Conservation (phyloP, 2,113 vertebrate genomes). For the Myiozetetes cayanensis region DNA sequence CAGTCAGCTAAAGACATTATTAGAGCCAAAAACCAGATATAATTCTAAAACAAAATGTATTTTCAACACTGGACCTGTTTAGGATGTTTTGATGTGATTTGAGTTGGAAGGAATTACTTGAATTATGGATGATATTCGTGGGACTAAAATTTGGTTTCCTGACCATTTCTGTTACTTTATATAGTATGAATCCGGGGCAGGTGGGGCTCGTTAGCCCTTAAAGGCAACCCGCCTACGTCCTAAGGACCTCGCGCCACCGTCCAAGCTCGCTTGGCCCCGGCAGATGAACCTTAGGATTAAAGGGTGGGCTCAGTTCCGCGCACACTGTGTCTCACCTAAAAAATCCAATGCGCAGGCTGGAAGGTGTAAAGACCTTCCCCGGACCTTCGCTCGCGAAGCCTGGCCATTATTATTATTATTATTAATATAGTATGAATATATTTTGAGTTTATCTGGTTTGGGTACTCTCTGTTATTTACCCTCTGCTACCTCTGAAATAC, state of each 20-base stretch:
- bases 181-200: background rate
- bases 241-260: too few species aligned
- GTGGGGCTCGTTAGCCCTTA: too few species aligned
- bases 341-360: too few species aligned
- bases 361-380: too few species aligned
- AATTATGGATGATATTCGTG: background rate
- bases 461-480: background rate
- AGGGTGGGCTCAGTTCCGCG: too few species aligned
- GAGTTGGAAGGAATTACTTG: background rate
- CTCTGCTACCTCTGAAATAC: background rate
- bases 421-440: background rate
- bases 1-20: background rate
- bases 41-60: background rate
- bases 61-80: background rate
- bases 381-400: too few species aligned
- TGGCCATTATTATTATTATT: too few species aligned
- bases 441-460: background rate
- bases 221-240: too few species aligned
- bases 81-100: background rate
- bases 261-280: too few species aligned
- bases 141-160: background rate
- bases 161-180: background rate
- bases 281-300: too few species aligned
- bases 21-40: background rate
- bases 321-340: too few species aligned